Percentiles rank a stretch among this genome's conserved stretches.
phyloP scores from a whole-genome alignment of 2,113 vertebrate species.

The Podarcis cretensis region DNA sequence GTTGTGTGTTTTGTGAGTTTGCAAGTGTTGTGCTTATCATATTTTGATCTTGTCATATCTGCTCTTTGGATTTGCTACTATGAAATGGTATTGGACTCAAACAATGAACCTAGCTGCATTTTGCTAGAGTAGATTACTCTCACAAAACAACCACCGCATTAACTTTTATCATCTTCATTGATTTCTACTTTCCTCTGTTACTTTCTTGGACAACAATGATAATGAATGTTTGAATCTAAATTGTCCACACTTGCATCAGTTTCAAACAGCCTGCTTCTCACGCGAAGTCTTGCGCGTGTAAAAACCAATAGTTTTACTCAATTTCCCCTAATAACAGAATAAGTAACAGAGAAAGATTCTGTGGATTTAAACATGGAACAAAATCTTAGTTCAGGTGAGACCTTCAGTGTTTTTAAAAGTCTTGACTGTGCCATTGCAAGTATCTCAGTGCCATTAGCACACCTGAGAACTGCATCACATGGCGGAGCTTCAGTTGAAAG shows the following conservation, averaged over 20 bases:
- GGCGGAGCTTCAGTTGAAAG: not conserved
- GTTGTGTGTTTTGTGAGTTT: constrained; percentile 37
- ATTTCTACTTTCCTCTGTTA: constrained; percentile 19
- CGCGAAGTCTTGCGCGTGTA: constrained; percentile 28
- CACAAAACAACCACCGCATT: constrained; percentile 30
- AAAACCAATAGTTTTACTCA: not conserved
- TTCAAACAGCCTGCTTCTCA: not conserved
- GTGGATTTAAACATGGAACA: not conserved
- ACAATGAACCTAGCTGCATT: constrained; percentile 11
- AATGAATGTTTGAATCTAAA: not conserved
- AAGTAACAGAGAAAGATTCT: not conserved
- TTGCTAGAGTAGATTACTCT: not conserved
- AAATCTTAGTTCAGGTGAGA: not conserved
- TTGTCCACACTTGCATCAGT: constrained; percentile 5
- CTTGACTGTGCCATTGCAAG: not conserved
- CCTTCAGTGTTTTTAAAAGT: not conserved
- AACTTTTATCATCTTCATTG: constrained; percentile 19
- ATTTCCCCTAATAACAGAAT: not conserved
- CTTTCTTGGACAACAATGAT: not conserved
- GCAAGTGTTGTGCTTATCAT: not conserved
- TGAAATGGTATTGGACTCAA: not conserved
- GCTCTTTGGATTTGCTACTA: constrained; percentile 21
- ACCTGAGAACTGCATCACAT: not conserved
- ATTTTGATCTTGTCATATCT: constrained; percentile 44
- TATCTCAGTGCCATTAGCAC: not conserved